phyloP scores from a whole-genome alignment of 1,140 invertebrate species.

The Forficula auricularia region DNA sequence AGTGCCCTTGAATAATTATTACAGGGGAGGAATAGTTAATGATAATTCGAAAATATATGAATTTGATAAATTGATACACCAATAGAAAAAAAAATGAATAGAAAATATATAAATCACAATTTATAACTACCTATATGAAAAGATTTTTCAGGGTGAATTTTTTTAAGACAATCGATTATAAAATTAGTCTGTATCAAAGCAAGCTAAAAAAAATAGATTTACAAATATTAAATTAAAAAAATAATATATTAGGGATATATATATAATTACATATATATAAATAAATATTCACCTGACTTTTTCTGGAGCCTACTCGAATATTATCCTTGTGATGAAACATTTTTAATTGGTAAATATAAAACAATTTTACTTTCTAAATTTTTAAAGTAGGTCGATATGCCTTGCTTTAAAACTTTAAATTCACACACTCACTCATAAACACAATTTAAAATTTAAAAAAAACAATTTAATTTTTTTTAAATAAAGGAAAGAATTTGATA shows the following conservation, averaged over 20 bases:
- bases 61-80: too few relatives aligned
- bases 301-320: constrained; percentile 13
- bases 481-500: too few relatives aligned
- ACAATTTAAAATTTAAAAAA: neutral
- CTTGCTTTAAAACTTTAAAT: too few relatives aligned
- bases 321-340: constrained; percentile 1
- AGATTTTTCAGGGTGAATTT: constrained; percentile 9
- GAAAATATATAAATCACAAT: too few relatives aligned
- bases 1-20: too few relatives aligned
- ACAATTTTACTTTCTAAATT: too few relatives aligned
- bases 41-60: too few relatives aligned
- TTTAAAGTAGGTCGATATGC: too few relatives aligned
- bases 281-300: constrained; percentile 12
- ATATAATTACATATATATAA: neutral
- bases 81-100: too few relatives aligned
- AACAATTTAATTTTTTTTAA: neutral
- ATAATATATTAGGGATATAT: neutral
- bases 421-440: too few relatives aligned
- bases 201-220: constrained; percentile 12
- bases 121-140: constrained; percentile 14
- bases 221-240: neutral
- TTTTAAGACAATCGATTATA: constrained; percentile 13
- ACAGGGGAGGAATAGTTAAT: too few relatives aligned
- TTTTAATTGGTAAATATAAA: neutral
- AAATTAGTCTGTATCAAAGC: constrained; percentile 16